Percentiles rank a stretch among this genome's conserved stretches.
Evolutionary conservation across 2,113 vertebrate genomes (phyloP).

Genomic region (Bos indicus): DNA sequence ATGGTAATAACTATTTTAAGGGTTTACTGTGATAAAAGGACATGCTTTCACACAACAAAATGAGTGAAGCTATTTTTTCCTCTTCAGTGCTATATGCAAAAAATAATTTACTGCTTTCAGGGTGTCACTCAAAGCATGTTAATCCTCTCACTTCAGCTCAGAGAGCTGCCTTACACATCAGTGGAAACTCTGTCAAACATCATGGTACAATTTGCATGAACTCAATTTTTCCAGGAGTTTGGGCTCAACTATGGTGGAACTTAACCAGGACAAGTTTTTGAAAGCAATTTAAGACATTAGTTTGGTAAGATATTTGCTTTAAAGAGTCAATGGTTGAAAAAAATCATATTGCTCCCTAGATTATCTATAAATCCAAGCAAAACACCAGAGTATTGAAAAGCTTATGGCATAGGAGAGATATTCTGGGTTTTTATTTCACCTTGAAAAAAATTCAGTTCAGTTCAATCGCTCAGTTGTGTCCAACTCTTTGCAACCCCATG

Average conservation of each 20-base stretch:
- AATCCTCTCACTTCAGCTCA: background rate
- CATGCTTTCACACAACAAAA: background rate
- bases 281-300: background rate
- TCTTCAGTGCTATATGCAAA: background rate
- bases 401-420: background rate
- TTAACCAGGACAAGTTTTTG: background rate
- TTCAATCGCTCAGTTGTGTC: background rate
- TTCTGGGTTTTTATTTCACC: background rate
- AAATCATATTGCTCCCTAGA: background rate
- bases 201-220: background rate
- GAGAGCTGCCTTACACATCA: background rate
- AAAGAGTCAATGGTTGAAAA: background rate
- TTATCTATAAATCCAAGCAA: background rate
- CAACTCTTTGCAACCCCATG: fast-evolving
- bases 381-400: background rate
- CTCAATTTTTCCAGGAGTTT: background rate
- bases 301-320: background rate
- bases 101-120: background rate
- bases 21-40: background rate
- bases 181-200: background rate
- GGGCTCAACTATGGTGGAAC: background rate
- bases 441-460: background rate
- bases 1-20: background rate
- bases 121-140: background rate
- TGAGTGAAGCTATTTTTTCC: background rate